These are phyloP conservation scores for Papilio glaucus DNA, from an alignment of 1,140 invertebrate genomes.

Conservation along the genomic window DNA sequence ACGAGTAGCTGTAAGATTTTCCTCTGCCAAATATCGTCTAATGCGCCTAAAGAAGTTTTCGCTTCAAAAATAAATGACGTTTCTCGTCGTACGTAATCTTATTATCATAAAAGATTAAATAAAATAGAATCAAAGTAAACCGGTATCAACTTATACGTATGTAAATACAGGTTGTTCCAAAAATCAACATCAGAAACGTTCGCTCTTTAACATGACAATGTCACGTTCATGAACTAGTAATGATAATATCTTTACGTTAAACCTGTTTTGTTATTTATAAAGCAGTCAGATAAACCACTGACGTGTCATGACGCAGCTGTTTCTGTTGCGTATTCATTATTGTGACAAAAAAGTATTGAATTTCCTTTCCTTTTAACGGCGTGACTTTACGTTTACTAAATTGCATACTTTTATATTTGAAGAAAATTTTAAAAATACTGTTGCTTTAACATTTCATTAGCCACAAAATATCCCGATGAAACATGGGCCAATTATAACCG, in stretches of 20 bases:
- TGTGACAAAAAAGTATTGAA: background rate
- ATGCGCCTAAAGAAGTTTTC: no score
- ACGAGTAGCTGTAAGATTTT: no score
- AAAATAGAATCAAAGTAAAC: no score
- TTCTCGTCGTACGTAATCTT: no score
- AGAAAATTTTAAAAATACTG: no score
- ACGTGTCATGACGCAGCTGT: background rate
- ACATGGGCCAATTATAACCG: no score
- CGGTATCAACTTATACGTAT: no score
- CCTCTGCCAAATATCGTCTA: no score
- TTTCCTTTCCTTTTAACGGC: background rate
- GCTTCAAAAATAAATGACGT: no score
- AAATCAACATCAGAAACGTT: background rate
- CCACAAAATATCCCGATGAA: no score
- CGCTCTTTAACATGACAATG: background rate
- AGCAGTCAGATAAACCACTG: background rate
- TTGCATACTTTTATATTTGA: background rate
- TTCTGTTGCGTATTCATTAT: background rate
- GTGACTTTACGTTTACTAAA: background rate
- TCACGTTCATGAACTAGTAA: background rate
- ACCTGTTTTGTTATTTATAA: constrained; percentile 12
- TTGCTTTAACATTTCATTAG: no score
- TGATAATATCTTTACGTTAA: background rate
- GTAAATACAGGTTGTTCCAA: background rate
- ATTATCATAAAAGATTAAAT: no score